Base-by-base conservation (phyloP, 2,113 vertebrate species). In the Sinocyclocheilus rhinocerous region DNA sequence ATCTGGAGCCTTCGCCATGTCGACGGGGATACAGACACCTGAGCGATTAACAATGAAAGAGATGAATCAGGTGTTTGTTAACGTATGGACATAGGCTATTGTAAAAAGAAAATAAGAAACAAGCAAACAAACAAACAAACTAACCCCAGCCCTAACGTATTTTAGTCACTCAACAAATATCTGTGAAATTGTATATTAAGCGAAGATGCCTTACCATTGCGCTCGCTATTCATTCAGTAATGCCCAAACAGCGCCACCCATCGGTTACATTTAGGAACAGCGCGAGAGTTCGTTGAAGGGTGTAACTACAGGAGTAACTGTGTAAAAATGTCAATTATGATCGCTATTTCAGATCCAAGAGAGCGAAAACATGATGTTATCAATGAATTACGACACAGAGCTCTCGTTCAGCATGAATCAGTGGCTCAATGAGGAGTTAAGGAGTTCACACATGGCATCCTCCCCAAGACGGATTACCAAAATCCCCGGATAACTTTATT, bases 1-100 rank as follows among this genome's bases (percentile, higher is more conserved):
- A 92, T 86, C 59, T 92, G 90, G 45, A 86, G 75, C 84, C 90
- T 94, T 90, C 93, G 88, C 95, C 92, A 94, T 39, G 59, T 9
- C 15, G 91, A 87, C 76, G 90, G 86, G 86, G 88, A 84, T 65
- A 86, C 76, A 20, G 57, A 83, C 57, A 86, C 70, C 79, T 86
- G 67, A 48, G 59, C 12, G 3, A 61, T 39, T n/a, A 65, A 36
- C 20, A 63, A 81, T 65, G 33, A n/a, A 61, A 61, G 13, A 81
- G n/a, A 78, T 42, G 42, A 39, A 39, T 7, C 2, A 24, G 26
- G 16, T 45, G 22, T 26, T 18, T 24, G 15, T 15, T 63, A 13
- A 45, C 22, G 11, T 33, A 83, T 82, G 15, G 9, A 12, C 26
- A 33, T 18, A n/a, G n/a, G n/a, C n/a, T n/a, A 16, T 2, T 65